Evolutionary conservation across 1,140 invertebrate species (phyloP).

Genomic region (Aphaenogaster floridana): DNA sequence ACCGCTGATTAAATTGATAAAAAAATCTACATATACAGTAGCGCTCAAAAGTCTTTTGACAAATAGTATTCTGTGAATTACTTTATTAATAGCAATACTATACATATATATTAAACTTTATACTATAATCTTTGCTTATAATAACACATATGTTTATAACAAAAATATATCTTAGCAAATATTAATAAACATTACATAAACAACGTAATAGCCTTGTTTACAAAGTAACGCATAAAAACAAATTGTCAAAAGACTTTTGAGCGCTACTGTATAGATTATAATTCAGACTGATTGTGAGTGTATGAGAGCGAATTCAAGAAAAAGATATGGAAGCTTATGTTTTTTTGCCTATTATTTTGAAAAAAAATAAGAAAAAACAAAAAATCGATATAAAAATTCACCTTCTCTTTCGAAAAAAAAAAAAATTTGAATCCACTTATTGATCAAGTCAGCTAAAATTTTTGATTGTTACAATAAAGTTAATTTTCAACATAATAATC

Average conservation of each 20-base stretch:
- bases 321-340: not conserved
- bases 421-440: not conserved
- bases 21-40: not conserved
- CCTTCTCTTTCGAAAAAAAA: not conserved
- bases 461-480: not conserved
- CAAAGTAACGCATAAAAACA: too few species aligned
- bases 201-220: too few species aligned
- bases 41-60: too few species aligned
- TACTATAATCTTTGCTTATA: too few species aligned
- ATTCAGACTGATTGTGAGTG: not conserved
- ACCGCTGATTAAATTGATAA: conserved; percentile 22
- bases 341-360: not conserved
- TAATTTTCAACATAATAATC: not conserved
- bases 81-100: too few species aligned
- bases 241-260: too few species aligned
- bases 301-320: not conserved
- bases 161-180: too few species aligned
- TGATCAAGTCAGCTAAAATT: not conserved
- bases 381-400: not conserved
- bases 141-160: too few species aligned
- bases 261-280: not conserved
- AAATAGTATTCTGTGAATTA: too few species aligned
- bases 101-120: too few species aligned
- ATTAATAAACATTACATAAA: too few species aligned
- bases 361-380: not conserved